Conservation (phyloP, 1,140 invertebrate genomes). For the Hyphantria cunea region DNA sequence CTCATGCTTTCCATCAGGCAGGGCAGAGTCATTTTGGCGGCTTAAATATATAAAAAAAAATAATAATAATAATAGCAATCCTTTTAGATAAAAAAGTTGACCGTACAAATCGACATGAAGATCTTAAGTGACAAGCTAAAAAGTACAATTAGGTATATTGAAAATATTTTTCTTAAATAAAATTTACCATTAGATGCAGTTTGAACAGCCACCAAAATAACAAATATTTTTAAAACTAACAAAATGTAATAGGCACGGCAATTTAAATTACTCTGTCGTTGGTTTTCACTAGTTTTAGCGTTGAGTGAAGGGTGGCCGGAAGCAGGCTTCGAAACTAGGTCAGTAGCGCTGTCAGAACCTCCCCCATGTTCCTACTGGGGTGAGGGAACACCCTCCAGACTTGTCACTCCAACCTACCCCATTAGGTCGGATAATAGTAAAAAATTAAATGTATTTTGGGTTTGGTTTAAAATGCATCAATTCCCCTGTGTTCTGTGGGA, state of each 20-base stretch:
- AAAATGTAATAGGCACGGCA: conserved; percentile 13
- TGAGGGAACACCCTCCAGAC: conserved; percentile 3
- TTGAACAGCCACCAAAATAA: conserved; percentile 18
- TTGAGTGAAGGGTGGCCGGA: conserved; percentile 47
- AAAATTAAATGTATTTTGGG: conserved; percentile 22
- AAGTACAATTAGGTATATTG: no score
- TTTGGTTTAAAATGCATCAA: neutral
- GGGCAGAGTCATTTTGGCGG: no score
- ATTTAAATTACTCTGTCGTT: conserved; percentile 30
- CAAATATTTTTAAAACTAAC: conserved; percentile 23
- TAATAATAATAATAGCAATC: no score
- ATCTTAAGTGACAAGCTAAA: no score
- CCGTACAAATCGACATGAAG: no score
- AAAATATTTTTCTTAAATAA: no score
- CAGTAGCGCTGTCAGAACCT: conserved; percentile 28
- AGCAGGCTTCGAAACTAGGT: conserved; percentile 44
- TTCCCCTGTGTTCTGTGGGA: no score
- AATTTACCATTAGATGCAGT: no score
- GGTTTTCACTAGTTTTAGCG: conserved; percentile 38
- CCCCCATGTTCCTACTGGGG: conserved; percentile 12
- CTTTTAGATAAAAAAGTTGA: no score
- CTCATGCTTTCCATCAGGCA: no score
- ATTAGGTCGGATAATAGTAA: conserved; percentile 26
- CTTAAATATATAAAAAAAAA: no score
- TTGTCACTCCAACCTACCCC: conserved; percentile 21